Percentiles rank a stretch among this genome's conserved stretches.
Conservation (phyloP, 2,888 invertebrate genomes). For the Leucophora obtusa region DNA sequence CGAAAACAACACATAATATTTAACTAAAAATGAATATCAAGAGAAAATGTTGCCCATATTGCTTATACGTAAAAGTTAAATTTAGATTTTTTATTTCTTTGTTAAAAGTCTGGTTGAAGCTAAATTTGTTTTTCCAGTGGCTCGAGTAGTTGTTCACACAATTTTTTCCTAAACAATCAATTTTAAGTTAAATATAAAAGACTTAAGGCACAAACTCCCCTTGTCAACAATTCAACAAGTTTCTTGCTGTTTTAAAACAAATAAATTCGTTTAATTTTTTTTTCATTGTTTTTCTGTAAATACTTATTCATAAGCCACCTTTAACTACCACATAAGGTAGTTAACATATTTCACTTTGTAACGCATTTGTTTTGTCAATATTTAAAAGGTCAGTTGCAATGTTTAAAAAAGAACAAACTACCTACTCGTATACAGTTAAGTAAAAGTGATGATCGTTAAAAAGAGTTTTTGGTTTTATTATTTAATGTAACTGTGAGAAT, state of each 20-base stretch:
- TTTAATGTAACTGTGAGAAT: conserved; percentile 60
- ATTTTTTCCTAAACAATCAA: too few relatives aligned
- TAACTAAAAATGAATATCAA: too few relatives aligned
- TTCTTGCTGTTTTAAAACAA: too few relatives aligned
- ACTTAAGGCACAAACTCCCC: conserved; percentile 1
- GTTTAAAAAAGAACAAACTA: conserved; percentile 31
- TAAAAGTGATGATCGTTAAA: conserved; percentile 60
- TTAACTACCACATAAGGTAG: conserved; percentile 56
- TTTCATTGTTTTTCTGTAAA: too few relatives aligned
- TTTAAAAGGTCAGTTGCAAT: conserved; percentile 63
- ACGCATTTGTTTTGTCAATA: conserved; percentile 64
- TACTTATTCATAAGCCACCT: neutral
- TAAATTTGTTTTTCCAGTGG: too few relatives aligned
- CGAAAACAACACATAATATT: too few relatives aligned
- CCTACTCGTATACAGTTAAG: conserved; percentile 35
- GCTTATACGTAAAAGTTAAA: too few relatives aligned
- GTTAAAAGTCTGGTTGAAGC: too few relatives aligned
- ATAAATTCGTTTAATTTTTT: too few relatives aligned
- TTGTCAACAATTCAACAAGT: neutral
- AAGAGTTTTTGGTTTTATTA: conserved; percentile 49
- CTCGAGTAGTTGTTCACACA: too few relatives aligned
- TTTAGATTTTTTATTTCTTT: too few relatives aligned
- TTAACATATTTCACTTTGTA: conserved; percentile 64
- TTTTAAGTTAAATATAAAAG: neutral
- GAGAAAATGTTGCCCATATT: too few relatives aligned